Conservation (phyloP, 2,797 vertebrate species). For the Miichthys miiuy region DNA sequence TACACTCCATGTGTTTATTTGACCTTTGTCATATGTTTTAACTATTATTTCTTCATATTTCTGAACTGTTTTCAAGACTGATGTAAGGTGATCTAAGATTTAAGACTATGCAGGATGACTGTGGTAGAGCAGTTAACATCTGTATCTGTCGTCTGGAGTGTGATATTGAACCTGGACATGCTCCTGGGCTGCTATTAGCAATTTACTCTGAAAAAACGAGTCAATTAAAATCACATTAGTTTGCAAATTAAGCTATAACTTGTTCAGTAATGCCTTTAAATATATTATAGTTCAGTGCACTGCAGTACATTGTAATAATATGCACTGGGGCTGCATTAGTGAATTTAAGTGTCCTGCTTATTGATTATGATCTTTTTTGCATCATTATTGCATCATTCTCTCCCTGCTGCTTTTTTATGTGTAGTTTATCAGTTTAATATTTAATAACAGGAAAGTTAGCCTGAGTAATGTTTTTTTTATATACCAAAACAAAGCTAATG, state of each 20-base stretch:
- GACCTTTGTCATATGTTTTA: background rate
- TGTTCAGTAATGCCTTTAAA: background rate
- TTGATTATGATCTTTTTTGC: constrained; percentile 12
- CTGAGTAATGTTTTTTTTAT: background rate
- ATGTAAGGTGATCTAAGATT: background rate
- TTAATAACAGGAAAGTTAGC: background rate
- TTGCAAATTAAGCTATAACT: background rate
- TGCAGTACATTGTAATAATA: background rate
- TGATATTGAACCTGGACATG: background rate
- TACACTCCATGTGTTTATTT: background rate
- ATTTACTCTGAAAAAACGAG: constrained; percentile 1
- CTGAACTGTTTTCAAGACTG: constrained; percentile 17
- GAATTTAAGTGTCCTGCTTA: background rate
- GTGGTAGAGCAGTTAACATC: background rate
- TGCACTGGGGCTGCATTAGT: background rate
- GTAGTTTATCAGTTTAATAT: background rate
- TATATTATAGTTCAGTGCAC: background rate
- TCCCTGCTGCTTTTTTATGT: constrained; percentile 7
- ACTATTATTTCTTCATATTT: constrained; percentile 19
- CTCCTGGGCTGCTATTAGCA: background rate
- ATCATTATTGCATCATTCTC: background rate
- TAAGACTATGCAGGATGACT: background rate
- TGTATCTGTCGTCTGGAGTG: background rate
- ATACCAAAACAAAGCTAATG: background rate
- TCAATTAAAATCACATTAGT: constrained; percentile 15